Percentiles rank a stretch among this genome's conserved stretches.
Evolutionary conservation across 2,797 vertebrate species (phyloP).

Genomic region (Sebastolobus alascanus): DNA sequence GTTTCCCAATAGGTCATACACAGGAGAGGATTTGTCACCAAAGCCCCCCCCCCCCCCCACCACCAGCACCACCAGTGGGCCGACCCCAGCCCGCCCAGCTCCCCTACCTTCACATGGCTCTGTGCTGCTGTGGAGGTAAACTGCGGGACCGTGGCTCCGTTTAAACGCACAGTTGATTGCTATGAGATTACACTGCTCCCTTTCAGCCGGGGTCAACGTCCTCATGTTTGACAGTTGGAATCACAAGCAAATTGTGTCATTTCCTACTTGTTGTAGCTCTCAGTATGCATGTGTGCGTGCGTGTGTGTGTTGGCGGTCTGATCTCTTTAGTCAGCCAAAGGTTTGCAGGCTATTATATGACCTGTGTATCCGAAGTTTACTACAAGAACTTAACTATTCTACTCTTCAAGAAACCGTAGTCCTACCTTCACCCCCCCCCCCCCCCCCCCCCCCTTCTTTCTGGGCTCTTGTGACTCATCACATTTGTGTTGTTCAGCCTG

Average conservation of each 20-base stretch:
- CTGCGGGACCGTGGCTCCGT: conserved; percentile 47
- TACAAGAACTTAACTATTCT: conserved; percentile 21
- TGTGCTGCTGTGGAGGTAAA: conserved; percentile 56
- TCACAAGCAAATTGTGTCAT: conserved; percentile 84
- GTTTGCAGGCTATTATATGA: conserved; percentile 52
- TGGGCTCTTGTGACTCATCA: conserved; percentile 53
- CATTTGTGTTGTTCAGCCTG: conserved; percentile 37
- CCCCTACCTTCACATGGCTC: conserved; percentile 18
- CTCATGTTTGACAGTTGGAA: conserved; percentile 85
- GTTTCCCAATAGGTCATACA: conserved; percentile 49
- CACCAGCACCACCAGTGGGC: neutral
- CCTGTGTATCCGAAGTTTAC: conserved; percentile 31
- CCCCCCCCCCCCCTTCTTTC: neutral
- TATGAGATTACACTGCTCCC: conserved; percentile 76
- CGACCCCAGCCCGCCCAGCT: neutral
- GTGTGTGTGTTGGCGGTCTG: conserved; percentile 38
- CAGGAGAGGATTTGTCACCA: conserved; percentile 59
- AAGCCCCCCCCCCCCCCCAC: neutral
- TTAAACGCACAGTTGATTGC: conserved; percentile 76
- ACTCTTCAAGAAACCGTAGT: conserved; percentile 20
- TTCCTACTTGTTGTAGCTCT: conserved; percentile 77
- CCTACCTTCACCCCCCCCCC: neutral
- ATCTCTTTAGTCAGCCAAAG: conserved; percentile 45
- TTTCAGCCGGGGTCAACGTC: conserved; percentile 79
- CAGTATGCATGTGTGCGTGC: conserved; percentile 37